Evolutionary conservation across 2,797 vertebrate genomes (phyloP), one percentile per base, ranked within the genome.

Genomic region (Poecilia wingei): DNA sequence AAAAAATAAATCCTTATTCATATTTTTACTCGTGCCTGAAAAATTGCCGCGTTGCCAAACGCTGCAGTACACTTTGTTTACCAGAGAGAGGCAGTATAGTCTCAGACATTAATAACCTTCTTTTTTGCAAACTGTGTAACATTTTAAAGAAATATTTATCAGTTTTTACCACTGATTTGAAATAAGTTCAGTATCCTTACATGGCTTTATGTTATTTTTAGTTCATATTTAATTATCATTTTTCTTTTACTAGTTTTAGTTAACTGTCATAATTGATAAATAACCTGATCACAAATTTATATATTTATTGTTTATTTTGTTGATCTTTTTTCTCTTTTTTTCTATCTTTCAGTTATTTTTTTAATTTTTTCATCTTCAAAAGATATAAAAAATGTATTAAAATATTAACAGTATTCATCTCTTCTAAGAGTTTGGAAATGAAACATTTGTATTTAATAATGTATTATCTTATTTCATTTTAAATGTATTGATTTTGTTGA

Each of bases 61-160:
- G 55, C 0, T 1, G 84, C n/a, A 87, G 76, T 82, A 22, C 18
- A 1, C 0, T 0, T 0, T 3, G 36, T 47, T 59, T 5, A 1
- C 87, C 92, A 84, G 87, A 64, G 6, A 2, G 79, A 1, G 85
- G 83, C 85, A 84, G 88, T 79, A 84, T 74, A 74, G 77, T 57
- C 81, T n/a, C 86, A 76, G 28, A 0, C n/a, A 22, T 43, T 36
- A 3, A 18, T 25, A 6, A 13, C 14, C 10, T 59, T 16, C 3
- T 31, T 20, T 76, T 22, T 7, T 68, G 20, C 64, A 68, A 66
- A 66, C 8, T 14, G 1, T 25, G 20, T 25, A 69, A 43, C 39
- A 25, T 41, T 43, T 68, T 41, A 25, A 10, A 68, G 10, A 22
- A 41, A 41, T 43, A 13, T 43, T 68, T 68, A 7, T 12, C 0